Conservation (phyloP, 2,888 invertebrate species). For the Eupithecia inturbata region DNA sequence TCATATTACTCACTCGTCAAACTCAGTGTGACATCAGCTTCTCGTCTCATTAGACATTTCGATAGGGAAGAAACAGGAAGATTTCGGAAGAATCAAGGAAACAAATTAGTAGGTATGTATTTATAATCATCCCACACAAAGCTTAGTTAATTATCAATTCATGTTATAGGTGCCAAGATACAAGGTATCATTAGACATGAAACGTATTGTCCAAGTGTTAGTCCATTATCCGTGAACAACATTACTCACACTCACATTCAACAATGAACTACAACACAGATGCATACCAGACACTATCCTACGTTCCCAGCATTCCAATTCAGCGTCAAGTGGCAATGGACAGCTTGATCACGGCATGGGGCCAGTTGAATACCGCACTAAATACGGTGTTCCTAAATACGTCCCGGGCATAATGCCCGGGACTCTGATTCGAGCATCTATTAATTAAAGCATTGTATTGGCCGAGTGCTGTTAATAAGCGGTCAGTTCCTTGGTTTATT, state of each 20-base stretch:
- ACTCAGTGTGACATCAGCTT: background rate
- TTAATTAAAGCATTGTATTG: slow-evolving; percentile 82
- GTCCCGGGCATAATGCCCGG: slow-evolving; percentile 50
- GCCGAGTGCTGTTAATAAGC: slow-evolving; percentile 75
- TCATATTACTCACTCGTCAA: background rate
- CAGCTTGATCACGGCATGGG: slow-evolving; percentile 49
- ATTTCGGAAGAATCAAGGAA: background rate
- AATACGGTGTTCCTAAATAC: slow-evolving; percentile 13
- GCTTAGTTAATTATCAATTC: background rate
- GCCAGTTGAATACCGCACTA: slow-evolving; percentile 21
- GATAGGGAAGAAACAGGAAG: background rate
- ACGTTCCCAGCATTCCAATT: slow-evolving; percentile 57
- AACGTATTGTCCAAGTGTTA: background rate
- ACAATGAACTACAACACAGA: slow-evolving; percentile 45
- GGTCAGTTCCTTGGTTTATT: slow-evolving; percentile 83
- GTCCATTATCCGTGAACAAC: background rate
- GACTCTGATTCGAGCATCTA: slow-evolving; percentile 78
- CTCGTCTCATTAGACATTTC: background rate
- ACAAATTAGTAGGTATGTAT: background rate
- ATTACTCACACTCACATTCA: background rate
- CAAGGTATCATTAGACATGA: background rate
- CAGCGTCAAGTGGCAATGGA: slow-evolving; percentile 73
- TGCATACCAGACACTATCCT: slow-evolving; percentile 37
- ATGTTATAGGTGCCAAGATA: background rate
- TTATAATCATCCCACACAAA: background rate